These are phyloP conservation scores for Gorsachius goisagi DNA, from an alignment of 2,113 vertebrate genomes.

Conservation along the genomic window DNA sequence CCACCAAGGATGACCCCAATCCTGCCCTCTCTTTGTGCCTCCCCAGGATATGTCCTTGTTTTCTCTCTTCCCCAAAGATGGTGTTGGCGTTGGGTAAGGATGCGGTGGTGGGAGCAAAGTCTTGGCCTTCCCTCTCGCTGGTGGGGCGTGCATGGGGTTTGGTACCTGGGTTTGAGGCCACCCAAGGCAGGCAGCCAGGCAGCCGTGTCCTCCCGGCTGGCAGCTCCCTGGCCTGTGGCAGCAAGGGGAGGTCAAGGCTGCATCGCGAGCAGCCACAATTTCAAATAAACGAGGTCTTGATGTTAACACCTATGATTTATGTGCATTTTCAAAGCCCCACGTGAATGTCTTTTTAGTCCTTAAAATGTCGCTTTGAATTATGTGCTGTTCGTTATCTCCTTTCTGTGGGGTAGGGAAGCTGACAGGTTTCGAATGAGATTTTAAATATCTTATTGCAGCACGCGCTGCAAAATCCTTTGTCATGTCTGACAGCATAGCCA, in stretches of 20 bases:
- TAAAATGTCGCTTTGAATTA: not conserved
- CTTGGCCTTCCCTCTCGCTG: accelerated
- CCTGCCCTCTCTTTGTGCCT: not conserved
- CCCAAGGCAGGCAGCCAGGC: not conserved
- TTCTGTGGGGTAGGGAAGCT: not conserved
- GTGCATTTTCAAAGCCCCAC: not conserved
- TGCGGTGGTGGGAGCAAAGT: accelerated
- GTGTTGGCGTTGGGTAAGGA: not conserved
- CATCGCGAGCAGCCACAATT: not conserved
- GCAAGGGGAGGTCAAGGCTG: not conserved
- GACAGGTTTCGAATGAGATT: not conserved
- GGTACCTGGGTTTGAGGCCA: not conserved
- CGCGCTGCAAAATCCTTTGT: not conserved
- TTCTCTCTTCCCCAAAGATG: not conserved
- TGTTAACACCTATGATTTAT: not conserved
- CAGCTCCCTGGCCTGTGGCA: accelerated
- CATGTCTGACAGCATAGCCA: not conserved
- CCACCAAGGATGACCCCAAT: not conserved
- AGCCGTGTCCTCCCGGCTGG: accelerated
- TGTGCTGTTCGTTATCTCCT: not conserved
- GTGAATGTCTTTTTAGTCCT: not conserved
- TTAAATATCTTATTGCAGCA: not conserved
- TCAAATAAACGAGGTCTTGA: not conserved
- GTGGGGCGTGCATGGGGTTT: accelerated
- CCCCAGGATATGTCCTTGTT: not conserved